A percentile compares a stretch with the other conserved stretches of the same genome.
These are phyloP conservation scores for Betta splendens DNA, from an alignment of 2,797 vertebrate species.

Conservation along the genomic window DNA sequence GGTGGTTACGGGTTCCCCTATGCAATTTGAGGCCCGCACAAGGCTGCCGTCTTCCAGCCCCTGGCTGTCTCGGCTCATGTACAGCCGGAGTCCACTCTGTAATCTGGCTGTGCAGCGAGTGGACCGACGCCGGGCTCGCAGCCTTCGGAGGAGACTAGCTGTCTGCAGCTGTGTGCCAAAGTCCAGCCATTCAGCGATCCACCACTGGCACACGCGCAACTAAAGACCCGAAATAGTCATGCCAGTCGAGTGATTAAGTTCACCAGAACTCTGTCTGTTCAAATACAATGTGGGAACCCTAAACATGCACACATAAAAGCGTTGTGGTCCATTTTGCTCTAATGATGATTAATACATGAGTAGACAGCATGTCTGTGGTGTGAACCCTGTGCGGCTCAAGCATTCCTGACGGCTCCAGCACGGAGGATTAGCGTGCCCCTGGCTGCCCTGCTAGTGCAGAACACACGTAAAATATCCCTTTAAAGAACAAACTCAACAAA, in stretches of 20 bases:
- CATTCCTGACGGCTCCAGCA: constrained; percentile 57
- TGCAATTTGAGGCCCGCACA: constrained; percentile 60
- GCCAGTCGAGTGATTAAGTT: constrained; percentile 55
- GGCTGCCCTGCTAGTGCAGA: constrained; percentile 28
- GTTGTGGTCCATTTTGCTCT: constrained; percentile 52
- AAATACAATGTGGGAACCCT: constrained; percentile 57
- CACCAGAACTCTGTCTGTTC: constrained; percentile 43
- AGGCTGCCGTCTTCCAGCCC: constrained; percentile 41
- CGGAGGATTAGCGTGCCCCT: constrained; percentile 46
- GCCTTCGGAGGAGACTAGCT: constrained; percentile 71
- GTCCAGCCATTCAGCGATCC: constrained; percentile 56
- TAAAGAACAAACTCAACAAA: neutral
- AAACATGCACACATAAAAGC: constrained; percentile 53
- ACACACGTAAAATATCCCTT: constrained; percentile 28
- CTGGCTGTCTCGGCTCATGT: constrained; percentile 61
- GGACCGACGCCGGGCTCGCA: constrained; percentile 58
- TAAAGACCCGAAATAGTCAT: constrained; percentile 65
- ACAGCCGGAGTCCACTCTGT: constrained; percentile 66
- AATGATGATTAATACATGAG: constrained; percentile 67
- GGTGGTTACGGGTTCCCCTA: constrained; percentile 49
- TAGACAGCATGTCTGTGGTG: constrained; percentile 63
- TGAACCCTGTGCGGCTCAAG: constrained; percentile 54
- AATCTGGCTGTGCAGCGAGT: constrained; percentile 63
- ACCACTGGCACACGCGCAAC: constrained; percentile 63
- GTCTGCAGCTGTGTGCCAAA: constrained; percentile 67